Conservation (phyloP, 2,888 invertebrate genomes). For the Teleiodes luculella region DNA sequence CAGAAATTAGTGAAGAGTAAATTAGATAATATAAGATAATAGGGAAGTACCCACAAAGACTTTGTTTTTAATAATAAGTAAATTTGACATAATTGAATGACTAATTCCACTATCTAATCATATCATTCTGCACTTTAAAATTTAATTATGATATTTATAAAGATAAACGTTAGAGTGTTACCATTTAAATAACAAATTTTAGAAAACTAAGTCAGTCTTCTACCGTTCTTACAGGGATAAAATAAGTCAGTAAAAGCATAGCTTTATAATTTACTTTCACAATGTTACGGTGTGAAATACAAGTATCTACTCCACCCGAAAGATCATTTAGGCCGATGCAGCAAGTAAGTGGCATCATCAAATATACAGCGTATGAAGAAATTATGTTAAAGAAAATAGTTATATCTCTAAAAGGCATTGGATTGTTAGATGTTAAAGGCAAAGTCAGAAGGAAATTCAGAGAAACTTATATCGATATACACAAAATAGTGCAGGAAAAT, state of each 20-base stretch:
- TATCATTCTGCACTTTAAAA: background rate
- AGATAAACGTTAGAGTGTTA: background rate
- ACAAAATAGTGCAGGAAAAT: background rate
- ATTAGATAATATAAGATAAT: background rate
- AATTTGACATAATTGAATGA: background rate
- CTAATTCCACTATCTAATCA: background rate
- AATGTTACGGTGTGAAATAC: constrained; percentile 16
- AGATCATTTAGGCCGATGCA: background rate
- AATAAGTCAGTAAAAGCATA: background rate
- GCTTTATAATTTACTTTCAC: background rate
- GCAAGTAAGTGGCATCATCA: background rate
- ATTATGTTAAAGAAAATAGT: background rate
- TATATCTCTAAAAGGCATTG: constrained; percentile 9
- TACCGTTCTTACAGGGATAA: background rate
- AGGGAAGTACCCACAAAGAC: background rate
- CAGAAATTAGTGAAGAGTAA: background rate
- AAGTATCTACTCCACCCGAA: background rate
- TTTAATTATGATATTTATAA: background rate
- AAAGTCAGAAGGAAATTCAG: background rate
- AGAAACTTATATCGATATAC: background rate
- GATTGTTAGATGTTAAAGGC: background rate
- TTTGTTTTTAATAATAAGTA: background rate
- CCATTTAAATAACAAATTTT: background rate
- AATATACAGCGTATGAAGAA: constrained; percentile 2
- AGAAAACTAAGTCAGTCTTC: background rate